Evolutionary conservation across 2,113 vertebrate genomes (phyloP), one percentile per base, ranked within the genome.

Genomic region (Lasiurus borealis): DNA sequence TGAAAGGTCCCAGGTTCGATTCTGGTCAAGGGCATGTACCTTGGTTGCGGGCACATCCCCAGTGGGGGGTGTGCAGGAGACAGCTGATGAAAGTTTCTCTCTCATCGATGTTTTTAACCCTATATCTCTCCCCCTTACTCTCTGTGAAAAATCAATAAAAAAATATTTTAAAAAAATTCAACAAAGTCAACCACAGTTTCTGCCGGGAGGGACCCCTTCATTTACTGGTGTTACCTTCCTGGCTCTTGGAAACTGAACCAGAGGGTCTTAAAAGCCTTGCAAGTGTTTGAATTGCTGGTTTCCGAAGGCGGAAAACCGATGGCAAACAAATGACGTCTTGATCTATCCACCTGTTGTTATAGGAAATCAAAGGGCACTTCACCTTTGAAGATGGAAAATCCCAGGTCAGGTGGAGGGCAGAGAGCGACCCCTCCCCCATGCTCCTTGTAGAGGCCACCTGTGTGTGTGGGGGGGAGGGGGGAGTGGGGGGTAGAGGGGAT

Each of bases 301-400:
- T 78, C 72, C 44, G 82, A 93, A n/a, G n/a, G 5, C 48, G 85
- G 72, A 73, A 88, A 81, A 81, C 29, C 36, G 8, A 34, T 78
- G 72, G 59, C 59, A 90, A 85, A 85, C 46, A 93, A 78, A 82
- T 50, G 86, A 69, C 23, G 75, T 6, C 29, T 85, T 27, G 71
- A 48, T 31, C 52, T 77, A 7, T 94, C 78, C 90, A 1, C 52
- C 82, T 48, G 29, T 25, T 71, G 19, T 54, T 91, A 19, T 36
- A 48, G 27, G 59, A 96, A 97, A 48, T 52, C 64, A 84, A 87
- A 76, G n/a, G 6, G 15, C 88, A 88, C 75, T 95, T 91, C 59
- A 31, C 69, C 72, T 92, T 88, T 73, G 73, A 90, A 34, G 54
- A 36, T 88, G 87, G 92, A 92, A 96, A 93, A 69, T 44, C 48